Evolutionary conservation across 2,797 vertebrate genomes (phyloP).

Genomic region (Hafferia zeledoni): DNA sequence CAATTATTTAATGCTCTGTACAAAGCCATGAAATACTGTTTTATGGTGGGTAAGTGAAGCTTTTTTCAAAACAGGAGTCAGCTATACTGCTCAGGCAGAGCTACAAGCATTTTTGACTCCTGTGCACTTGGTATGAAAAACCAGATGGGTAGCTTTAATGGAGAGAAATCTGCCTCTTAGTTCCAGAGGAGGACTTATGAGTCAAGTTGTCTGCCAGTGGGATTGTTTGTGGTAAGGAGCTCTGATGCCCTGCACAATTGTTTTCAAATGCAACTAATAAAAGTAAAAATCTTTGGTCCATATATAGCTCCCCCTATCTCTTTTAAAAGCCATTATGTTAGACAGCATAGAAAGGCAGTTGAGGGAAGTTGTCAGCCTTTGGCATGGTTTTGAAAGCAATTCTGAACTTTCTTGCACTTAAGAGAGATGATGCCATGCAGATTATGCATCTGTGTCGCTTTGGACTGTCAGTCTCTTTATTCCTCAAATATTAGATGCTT

Average conservation of each 20-base stretch:
- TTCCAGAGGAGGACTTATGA: not conserved
- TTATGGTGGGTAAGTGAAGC: not conserved
- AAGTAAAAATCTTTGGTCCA: not conserved
- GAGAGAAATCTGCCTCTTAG: not conserved
- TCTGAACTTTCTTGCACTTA: not conserved
- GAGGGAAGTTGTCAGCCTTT: not conserved
- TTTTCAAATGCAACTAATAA: not conserved
- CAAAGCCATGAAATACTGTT: not conserved
- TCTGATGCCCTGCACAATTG: not conserved
- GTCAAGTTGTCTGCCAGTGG: not conserved
- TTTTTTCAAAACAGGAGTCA: not conserved
- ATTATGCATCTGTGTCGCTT: not conserved
- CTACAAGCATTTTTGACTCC: not conserved
- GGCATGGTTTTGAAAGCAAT: not conserved
- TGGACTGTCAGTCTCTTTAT: not conserved
- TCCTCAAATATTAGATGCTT: not conserved
- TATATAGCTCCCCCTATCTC: not conserved
- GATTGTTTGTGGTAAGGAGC: not conserved
- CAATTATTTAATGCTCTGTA: slow-evolving; percentile 21
- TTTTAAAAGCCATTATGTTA: not conserved
- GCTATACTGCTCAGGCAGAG: not conserved
- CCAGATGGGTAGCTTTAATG: not conserved
- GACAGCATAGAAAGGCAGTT: not conserved
- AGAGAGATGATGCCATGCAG: not conserved
- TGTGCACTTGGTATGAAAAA: not conserved